These are phyloP conservation scores for Oreochromis grahami DNA, from an alignment of 2,797 vertebrate genomes.

Conservation along the genomic window DNA sequence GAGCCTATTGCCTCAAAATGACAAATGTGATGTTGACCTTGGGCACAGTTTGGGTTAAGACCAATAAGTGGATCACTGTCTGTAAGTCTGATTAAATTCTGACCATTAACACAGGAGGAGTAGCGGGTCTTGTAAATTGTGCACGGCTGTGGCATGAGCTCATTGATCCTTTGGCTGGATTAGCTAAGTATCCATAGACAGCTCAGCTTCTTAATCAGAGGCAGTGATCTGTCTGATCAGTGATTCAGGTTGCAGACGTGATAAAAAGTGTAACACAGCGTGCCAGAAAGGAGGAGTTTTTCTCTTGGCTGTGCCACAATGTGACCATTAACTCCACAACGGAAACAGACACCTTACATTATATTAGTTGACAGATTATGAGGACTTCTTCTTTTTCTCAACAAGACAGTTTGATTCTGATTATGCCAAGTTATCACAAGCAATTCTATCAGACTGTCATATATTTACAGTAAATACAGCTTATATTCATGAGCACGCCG, in stretches of 20 bases:
- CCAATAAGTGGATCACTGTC: neutral
- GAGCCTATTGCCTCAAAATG: neutral
- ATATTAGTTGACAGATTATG: neutral
- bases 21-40: neutral
- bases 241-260: neutral
- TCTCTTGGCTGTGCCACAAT: neutral
- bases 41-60: neutral
- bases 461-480: neutral
- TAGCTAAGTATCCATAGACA: neutral
- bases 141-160: neutral
- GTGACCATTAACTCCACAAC: neutral
- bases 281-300: neutral
- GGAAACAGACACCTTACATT: neutral
- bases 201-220: neutral
- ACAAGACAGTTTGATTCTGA: neutral
- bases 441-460: neutral
- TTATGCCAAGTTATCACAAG: neutral
- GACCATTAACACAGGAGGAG: neutral
- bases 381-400: neutral
- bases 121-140: neutral
- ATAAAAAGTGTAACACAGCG: neutral
- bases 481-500: neutral
- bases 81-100: neutral
- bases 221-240: neutral
- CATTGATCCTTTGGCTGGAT: neutral